These are phyloP conservation scores for Passer domesticus DNA, from an alignment of 2,113 vertebrate genomes.

Conservation along the genomic window DNA sequence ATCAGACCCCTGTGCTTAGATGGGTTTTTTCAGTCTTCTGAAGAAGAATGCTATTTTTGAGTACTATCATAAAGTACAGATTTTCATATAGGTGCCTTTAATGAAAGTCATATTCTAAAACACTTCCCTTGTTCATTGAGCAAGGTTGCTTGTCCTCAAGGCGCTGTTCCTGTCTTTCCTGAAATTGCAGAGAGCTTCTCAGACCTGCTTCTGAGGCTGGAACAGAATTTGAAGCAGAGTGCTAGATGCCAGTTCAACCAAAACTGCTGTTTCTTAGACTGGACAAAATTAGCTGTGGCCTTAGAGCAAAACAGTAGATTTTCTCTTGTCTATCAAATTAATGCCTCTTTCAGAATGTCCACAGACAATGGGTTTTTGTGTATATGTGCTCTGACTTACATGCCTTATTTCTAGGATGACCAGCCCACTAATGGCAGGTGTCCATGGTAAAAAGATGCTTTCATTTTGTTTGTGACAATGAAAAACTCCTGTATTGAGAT, in stretches of 20 bases:
- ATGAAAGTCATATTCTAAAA: neutral
- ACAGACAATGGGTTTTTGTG: neutral
- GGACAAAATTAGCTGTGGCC: neutral
- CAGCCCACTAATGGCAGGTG: neutral
- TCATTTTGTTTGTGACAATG: neutral
- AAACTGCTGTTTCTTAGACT: neutral
- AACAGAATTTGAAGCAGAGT: neutral
- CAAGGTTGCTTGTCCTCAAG: neutral
- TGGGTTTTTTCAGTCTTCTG: neutral
- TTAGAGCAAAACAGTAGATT: neutral
- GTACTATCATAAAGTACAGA: neutral
- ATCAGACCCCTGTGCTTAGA: neutral
- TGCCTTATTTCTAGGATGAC: neutral
- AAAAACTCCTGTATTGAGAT: neutral
- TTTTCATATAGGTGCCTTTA: neutral
- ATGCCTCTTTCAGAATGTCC: neutral
- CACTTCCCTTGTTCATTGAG: neutral
- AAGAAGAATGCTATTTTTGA: neutral
- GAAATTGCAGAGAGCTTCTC: neutral
- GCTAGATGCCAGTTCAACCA: neutral
- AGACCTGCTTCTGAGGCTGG: neutral
- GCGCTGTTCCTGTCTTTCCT: neutral
- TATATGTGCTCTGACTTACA: neutral
- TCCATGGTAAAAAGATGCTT: neutral
- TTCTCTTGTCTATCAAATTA: neutral